Conservation (phyloP, 2,888 invertebrate species). For the Crioceris asparagi region DNA sequence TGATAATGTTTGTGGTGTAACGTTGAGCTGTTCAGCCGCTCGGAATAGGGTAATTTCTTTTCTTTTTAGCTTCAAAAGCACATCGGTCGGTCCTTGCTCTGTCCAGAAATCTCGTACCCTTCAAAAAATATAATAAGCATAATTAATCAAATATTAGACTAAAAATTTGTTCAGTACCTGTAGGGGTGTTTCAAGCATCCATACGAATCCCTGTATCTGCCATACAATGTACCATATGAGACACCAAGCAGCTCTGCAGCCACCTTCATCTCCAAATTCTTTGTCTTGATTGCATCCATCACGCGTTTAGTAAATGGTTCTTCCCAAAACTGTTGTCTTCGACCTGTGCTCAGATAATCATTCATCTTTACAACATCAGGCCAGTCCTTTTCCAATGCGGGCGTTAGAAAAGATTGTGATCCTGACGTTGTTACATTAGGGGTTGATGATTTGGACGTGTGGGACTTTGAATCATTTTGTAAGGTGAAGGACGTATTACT, state of each 20-base stretch:
- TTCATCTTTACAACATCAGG: constrained; percentile 75
- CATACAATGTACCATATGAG: constrained; percentile 83
- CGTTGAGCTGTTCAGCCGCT: constrained; percentile 65
- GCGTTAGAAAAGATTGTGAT: constrained; percentile 30
- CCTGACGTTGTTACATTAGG: constrained; percentile 29
- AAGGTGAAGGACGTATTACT: constrained; percentile 25
- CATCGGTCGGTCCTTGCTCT: constrained; percentile 64
- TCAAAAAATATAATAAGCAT: constrained; percentile 19
- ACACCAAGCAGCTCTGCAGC: constrained; percentile 83
- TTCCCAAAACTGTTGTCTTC: constrained; percentile 88
- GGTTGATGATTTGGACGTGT: constrained; percentile 5
- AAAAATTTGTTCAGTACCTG: no score
- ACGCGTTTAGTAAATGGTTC: constrained; percentile 80
- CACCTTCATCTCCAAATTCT: constrained; percentile 88
- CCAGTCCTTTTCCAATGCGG: constrained; percentile 38
- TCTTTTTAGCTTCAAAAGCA: constrained; percentile 56
- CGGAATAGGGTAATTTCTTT: constrained; percentile 63
- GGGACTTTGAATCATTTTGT: constrained; percentile 12
- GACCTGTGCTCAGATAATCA: constrained; percentile 74
- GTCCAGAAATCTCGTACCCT: constrained; percentile 67
- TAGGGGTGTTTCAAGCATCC: constrained; percentile 82
- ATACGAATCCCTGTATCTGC: constrained; percentile 79
- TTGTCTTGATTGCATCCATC: constrained; percentile 82
- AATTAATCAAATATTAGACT: no score
- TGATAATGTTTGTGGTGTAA: constrained; percentile 62